Evolutionary conservation across 2,113 vertebrate genomes (phyloP).

Genomic region (Manacus vitellinus): DNA sequence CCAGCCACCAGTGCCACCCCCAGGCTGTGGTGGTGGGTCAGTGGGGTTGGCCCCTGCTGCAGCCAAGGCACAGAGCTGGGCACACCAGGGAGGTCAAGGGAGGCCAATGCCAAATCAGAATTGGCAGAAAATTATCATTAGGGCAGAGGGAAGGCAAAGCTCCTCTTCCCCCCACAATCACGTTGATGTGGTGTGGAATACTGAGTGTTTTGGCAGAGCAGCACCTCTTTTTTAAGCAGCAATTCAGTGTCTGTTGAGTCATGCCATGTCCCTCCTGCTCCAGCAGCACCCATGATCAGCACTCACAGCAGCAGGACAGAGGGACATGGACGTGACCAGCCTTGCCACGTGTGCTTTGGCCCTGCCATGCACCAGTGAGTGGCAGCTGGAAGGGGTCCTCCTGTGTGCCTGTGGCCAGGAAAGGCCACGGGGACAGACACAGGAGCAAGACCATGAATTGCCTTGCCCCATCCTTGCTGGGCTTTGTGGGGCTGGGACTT

Average conservation of each 20-base stretch:
- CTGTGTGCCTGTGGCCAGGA: neutral
- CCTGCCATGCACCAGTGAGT: neutral
- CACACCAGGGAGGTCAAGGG: conserved; percentile 79
- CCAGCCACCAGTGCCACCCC: neutral
- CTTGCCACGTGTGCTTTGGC: conserved; percentile 30
- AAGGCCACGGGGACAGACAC: conserved; percentile 8
- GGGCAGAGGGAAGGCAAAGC: conserved; percentile 85
- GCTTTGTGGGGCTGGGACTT: neutral
- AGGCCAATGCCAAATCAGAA: conserved; percentile 82
- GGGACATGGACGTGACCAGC: conserved; percentile 31
- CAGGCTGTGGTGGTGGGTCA: neutral
- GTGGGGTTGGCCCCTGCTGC: neutral
- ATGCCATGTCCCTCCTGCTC: conserved; percentile 40
- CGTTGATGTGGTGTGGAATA: conserved; percentile 85
- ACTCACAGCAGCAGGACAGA: neutral
- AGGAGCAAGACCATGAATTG: neutral
- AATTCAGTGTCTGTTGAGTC: conserved; percentile 48
- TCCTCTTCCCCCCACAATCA: conserved; percentile 74
- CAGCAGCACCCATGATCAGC: conserved; percentile 54
- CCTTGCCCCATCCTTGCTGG: neutral
- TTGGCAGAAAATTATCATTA: conserved; percentile 87
- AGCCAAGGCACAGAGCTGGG: conserved; percentile 21
- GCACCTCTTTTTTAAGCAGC: conserved; percentile 39
- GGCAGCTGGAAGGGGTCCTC: neutral
- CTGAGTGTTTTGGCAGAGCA: conserved; percentile 68